Evolutionary conservation across 2,113 vertebrate genomes (phyloP).

Genomic region (Scopus umbretta): DNA sequence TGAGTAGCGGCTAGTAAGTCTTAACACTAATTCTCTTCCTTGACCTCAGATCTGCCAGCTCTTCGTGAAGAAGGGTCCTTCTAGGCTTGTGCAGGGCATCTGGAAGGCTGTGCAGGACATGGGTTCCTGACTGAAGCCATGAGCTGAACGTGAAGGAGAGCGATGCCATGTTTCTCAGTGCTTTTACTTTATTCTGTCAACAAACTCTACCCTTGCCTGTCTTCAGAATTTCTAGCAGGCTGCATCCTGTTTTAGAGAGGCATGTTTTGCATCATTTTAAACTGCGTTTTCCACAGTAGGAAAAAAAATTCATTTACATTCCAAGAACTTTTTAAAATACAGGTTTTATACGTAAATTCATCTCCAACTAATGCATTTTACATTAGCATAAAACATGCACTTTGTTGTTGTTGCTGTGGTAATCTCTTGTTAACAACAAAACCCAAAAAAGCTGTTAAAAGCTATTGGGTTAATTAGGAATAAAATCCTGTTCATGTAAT

Average conservation of each 20-base stretch:
- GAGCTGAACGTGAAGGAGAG: not conserved
- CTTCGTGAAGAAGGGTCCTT: not conserved
- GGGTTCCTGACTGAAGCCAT: not conserved
- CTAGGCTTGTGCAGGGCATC: not conserved
- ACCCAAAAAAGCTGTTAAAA: not conserved
- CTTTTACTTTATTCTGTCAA: constrained; percentile 9
- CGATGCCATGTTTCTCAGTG: not conserved
- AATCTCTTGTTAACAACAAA: not conserved
- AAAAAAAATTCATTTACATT: constrained; percentile 3
- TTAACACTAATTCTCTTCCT: constrained; percentile 32
- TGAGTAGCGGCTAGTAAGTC: not conserved
- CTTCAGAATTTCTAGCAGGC: not conserved
- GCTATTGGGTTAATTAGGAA: not conserved
- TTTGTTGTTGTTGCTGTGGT: not conserved
- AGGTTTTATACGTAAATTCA: not conserved
- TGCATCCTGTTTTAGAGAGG: not conserved
- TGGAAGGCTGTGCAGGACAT: not conserved
- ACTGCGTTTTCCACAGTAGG: not conserved
- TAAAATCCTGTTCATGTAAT: not conserved
- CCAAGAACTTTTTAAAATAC: not conserved
- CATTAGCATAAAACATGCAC: not conserved
- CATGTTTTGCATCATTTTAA: not conserved
- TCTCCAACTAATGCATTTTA: not conserved
- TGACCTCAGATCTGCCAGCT: not conserved
- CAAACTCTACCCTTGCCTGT: not conserved